Base-by-base conservation (phyloP, 2,888 invertebrate species). In the Nymphalis c-album region DNA sequence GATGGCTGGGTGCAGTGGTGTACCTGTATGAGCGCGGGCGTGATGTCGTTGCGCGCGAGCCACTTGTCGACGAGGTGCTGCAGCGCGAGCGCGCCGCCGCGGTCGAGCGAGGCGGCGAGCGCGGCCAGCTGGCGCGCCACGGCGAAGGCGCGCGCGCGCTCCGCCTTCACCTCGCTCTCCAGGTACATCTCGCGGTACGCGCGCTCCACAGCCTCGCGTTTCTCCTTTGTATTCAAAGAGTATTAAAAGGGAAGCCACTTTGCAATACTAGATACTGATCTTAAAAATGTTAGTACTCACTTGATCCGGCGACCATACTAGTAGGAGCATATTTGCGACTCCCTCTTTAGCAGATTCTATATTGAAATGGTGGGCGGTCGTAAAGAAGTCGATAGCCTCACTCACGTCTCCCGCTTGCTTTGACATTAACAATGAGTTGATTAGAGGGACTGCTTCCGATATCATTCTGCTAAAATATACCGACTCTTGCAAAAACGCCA, bases 371-470 rank as follows among this genome's bases (percentile, higher is more conserved):
- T 94, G 95, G 0, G 96, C 96, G 0, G 95, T 94, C 0, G 96
- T 96, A 76, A 98, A 96, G 82, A 98, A 97, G 69, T 97, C 95
- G 35, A 98, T 96, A 0, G 98, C 96, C 84, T 98, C 98, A 64
- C 95, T 94, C 17, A 97, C 96, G 83, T 98, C 98, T 0, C 96
- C 94, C 6, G 95, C 93, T 71, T 94, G 94, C 73, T 94, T 94
- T 0, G 96, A 95, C 83, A 95, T 94, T 16, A 98, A 89, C 78
- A 98, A 87, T 22, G 95, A 93, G 74, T 95, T 94, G 68, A 97
- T 94, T n/a, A 95, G 26, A 1, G 93, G 93, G 48, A 93, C 86
- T 0, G 92, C 91, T 61, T 90, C 90, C 1, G 90, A 85, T 3
- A 92, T 76, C 84, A 86, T 85, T 35, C 84, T 81, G 60, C 92